Evolutionary conservation across 2,113 vertebrate genomes (phyloP).

Genomic region (Nothobranchius furzeri): DNA sequence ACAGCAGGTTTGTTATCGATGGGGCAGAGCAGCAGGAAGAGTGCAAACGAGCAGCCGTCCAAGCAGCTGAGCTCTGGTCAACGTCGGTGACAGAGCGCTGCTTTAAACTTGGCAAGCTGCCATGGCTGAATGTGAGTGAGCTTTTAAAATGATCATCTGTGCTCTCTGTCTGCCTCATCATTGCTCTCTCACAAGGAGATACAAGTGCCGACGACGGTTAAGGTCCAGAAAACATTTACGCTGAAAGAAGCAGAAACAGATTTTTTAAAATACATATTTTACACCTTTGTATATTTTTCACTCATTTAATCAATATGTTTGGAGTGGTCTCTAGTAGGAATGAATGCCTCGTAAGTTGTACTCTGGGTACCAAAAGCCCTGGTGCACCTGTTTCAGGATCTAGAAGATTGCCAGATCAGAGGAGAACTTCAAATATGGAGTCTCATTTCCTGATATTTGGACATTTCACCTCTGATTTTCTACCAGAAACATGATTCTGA

Average conservation of each 20-base stretch:
- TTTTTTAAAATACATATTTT: too few relatives aligned
- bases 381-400: too few relatives aligned
- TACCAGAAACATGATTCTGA: too few relatives aligned
- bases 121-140: slow-evolving; percentile 53
- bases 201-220: slow-evolving; percentile 2
- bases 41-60: slow-evolving; percentile 45
- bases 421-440: too few relatives aligned
- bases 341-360: too few relatives aligned
- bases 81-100: slow-evolving; percentile 9
- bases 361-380: too few relatives aligned
- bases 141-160: slow-evolving; percentile 56
- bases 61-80: slow-evolving; percentile 33
- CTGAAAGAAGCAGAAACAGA: slow-evolving; percentile 12
- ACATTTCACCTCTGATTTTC: too few relatives aligned
- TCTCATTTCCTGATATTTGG: too few relatives aligned
- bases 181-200: slow-evolving; percentile 32
- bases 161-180: slow-evolving; percentile 34
- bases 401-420: too few relatives aligned
- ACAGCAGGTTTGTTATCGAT: slow-evolving; percentile 64
- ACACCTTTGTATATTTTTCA: too few relatives aligned
- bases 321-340: too few relatives aligned
- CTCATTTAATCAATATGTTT: too few relatives aligned
- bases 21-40: slow-evolving; percentile 27
- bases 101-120: slow-evolving; percentile 57
- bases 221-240: slow-evolving; percentile 33